These are phyloP conservation scores for Eunapius fragilis DNA, from an alignment of 37 sponge, comb jelly and placozoan genomes.

Conservation along the genomic window DNA sequence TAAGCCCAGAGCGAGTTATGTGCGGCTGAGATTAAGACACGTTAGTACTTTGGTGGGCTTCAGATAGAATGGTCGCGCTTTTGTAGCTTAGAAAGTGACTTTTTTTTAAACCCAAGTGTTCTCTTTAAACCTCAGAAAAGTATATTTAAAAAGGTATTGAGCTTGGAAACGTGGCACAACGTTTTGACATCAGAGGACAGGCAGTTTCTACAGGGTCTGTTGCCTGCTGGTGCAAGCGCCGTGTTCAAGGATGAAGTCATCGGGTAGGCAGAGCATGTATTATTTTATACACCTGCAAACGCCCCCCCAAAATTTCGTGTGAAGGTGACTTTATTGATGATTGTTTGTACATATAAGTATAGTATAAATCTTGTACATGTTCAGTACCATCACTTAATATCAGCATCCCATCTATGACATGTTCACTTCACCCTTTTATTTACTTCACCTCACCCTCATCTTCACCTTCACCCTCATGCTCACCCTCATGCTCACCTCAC, in stretches of 20 bases:
- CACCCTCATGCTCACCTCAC: too few relatives aligned
- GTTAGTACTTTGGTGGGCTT: constrained; percentile 4
- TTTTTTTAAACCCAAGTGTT: neutral
- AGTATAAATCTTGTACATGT: too few relatives aligned
- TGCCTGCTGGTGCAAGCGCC: constrained; percentile 16
- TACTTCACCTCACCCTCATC: too few relatives aligned
- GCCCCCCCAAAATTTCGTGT: too few relatives aligned
- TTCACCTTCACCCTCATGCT: too few relatives aligned
- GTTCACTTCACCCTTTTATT: too few relatives aligned
- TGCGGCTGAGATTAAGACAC: too few relatives aligned
- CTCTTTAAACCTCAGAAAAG: constrained; percentile 23
- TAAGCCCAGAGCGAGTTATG: constrained; percentile 9
- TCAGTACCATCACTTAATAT: too few relatives aligned
- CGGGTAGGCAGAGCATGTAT: neutral
- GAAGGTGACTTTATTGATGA: too few relatives aligned
- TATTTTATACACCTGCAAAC: neutral
- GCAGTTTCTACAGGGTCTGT: constrained; percentile 32
- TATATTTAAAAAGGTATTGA: constrained; percentile 66
- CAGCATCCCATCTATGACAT: too few relatives aligned
- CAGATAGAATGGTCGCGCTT: neutral
- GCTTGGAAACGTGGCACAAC: constrained; percentile 58
- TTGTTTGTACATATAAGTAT: too few relatives aligned
- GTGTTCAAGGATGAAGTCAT: constrained; percentile 36
- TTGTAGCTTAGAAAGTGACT: neutral
- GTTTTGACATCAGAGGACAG: constrained; percentile 71